Evolutionary conservation across 2,797 vertebrate genomes (phyloP).

Genomic region (Masticophis lateralis): DNA sequence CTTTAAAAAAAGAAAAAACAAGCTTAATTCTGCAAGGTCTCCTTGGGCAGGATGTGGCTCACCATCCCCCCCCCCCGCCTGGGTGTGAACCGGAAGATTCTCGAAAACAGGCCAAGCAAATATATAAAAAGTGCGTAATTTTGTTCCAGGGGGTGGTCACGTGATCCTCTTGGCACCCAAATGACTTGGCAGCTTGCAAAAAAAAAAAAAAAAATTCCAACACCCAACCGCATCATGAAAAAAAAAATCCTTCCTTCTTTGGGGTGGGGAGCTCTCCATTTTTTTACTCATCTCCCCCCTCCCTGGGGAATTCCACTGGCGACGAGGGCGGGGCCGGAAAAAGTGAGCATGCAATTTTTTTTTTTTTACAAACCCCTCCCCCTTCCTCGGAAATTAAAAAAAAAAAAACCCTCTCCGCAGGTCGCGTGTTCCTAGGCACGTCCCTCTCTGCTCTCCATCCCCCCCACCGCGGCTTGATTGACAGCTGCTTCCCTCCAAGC

Average conservation of each 20-base stretch:
- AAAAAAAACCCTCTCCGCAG: background rate
- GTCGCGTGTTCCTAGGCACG: background rate
- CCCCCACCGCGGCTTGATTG: background rate
- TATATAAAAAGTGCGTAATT: background rate
- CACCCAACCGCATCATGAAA: background rate
- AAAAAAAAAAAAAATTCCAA: background rate
- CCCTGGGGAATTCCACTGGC: background rate
- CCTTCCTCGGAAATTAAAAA: background rate
- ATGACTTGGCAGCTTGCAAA: background rate
- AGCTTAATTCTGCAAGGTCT: background rate
- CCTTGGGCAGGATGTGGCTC: background rate
- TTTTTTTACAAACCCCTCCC: fast-evolving
- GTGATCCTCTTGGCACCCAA: background rate
- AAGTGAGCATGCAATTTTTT: background rate
- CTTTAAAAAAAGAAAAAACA: background rate
- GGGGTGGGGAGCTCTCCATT: background rate
- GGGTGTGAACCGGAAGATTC: background rate
- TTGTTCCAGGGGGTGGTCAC: background rate
- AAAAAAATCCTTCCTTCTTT: no score
- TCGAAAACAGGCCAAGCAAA: background rate
- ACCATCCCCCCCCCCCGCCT: no score
- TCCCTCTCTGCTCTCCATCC: background rate
- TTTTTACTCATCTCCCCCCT: background rate
- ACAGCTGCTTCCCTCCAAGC: background rate
- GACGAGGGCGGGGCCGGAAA: background rate